These are phyloP conservation scores for Tyria jacobaeae DNA, from an alignment of 2,888 invertebrate genomes.

Conservation along the genomic window DNA sequence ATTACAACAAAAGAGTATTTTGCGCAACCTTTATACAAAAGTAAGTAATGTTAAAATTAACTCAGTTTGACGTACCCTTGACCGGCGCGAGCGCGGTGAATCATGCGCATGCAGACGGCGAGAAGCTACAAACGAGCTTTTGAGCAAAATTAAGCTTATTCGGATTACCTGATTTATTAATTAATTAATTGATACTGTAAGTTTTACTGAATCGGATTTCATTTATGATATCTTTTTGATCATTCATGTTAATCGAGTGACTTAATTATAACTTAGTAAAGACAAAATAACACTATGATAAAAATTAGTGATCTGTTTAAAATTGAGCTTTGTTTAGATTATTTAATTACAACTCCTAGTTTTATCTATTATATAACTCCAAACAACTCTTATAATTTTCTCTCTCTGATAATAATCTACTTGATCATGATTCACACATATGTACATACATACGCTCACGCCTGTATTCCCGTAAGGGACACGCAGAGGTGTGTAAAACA, in stretches of 20 bases:
- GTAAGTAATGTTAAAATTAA: constrained; percentile 47
- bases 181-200: constrained; percentile 42
- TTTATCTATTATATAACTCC: no score
- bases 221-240: background rate
- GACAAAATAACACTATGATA: no score
- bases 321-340: no score
- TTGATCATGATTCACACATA: no score
- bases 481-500: no score
- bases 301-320: no score
- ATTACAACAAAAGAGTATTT: constrained; percentile 41
- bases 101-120: constrained; percentile 43
- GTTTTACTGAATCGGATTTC: background rate
- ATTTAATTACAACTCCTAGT: no score
- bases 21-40: constrained; percentile 45
- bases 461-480: no score
- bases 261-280: no score
- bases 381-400: no score
- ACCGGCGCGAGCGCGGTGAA: constrained; percentile 56
- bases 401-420: no score
- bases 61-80: constrained; percentile 55
- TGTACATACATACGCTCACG: no score
- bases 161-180: constrained; percentile 35
- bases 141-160: constrained; percentile 45
- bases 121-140: constrained; percentile 10
- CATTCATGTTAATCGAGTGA: background rate